phyloP scores from a whole-genome alignment of 2,888 invertebrate species.

The Morpho deidamia region DNA sequence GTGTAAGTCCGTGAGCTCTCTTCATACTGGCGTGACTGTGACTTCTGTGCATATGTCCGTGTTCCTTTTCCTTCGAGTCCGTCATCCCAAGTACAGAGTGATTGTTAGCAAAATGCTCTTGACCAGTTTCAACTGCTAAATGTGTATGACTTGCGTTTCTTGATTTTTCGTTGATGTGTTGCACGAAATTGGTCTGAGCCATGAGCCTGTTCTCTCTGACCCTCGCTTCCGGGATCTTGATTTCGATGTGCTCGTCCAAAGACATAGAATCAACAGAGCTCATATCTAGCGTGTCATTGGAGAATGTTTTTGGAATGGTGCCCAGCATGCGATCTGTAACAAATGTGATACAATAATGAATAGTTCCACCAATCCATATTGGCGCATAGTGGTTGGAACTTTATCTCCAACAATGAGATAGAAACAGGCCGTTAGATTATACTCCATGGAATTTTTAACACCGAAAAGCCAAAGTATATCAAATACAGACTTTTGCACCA shows the following conservation, averaged over 20 bases:
- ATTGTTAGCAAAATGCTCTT: slow-evolving; percentile 37
- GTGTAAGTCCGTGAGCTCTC: slow-evolving; percentile 50
- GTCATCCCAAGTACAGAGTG: slow-evolving; percentile 25
- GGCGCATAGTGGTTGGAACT: too few relatives aligned
- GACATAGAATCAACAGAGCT: slow-evolving; percentile 82
- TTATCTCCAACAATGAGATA: too few relatives aligned
- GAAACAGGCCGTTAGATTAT: too few relatives aligned
- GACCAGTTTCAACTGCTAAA: slow-evolving; percentile 58
- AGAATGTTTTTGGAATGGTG: slow-evolving; percentile 72
- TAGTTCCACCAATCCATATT: background rate
- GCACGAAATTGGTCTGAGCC: slow-evolving; percentile 69
- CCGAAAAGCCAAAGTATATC: too few relatives aligned
- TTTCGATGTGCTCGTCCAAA: slow-evolving; percentile 78
- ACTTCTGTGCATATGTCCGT: slow-evolving; percentile 57
- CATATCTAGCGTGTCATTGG: slow-evolving; percentile 79
- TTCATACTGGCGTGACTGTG: slow-evolving; percentile 71
- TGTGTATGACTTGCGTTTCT: slow-evolving; percentile 57
- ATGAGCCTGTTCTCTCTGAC: slow-evolving; percentile 69
- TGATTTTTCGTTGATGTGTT: slow-evolving; percentile 64
- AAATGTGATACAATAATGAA: background rate
- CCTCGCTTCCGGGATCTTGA: slow-evolving; percentile 74
- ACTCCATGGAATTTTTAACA: too few relatives aligned
- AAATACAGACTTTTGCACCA: too few relatives aligned
- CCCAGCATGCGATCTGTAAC: slow-evolving; percentile 69
- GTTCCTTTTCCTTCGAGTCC: slow-evolving; percentile 28